Evolutionary conservation across 23 tunicate species (phyloP).

Genomic region (Clavelina lepadiformis): DNA sequence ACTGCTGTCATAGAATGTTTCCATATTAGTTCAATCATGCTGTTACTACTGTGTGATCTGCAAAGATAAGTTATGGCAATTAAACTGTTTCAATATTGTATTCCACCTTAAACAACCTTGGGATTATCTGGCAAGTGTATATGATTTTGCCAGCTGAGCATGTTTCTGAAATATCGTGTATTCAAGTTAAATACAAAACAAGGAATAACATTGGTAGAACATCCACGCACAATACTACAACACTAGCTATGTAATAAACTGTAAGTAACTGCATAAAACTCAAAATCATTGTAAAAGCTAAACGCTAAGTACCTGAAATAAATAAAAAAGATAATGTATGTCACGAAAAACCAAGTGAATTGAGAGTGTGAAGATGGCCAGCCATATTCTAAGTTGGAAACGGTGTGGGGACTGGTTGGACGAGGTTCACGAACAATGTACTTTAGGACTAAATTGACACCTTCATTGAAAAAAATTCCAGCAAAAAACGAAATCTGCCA

Average conservation of each 20-base stretch:
- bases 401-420: slow-evolving; percentile 27
- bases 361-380: slow-evolving; percentile 90
- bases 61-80: background rate
- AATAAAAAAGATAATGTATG: slow-evolving; percentile 42
- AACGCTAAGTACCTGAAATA: slow-evolving; percentile 64
- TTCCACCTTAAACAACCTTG: background rate
- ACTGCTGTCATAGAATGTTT: slow-evolving; percentile 37
- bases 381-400: slow-evolving; percentile 28
- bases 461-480: slow-evolving; percentile 48
- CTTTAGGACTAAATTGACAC: slow-evolving; percentile 37
- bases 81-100: background rate
- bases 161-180: no score
- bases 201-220: no score
- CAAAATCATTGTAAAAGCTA: no score
- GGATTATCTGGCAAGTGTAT: no score
- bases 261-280: no score
- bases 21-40: slow-evolving; percentile 41
- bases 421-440: slow-evolving; percentile 35
- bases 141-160: no score
- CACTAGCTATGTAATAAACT: no score
- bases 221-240: no score
- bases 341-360: slow-evolving; percentile 63
- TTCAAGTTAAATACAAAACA: no score
- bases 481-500: slow-evolving; percentile 15
- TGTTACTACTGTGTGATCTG: slow-evolving; percentile 30